Base-by-base conservation (phyloP, 2,797 vertebrate genomes). In the Alauda arvensis region DNA sequence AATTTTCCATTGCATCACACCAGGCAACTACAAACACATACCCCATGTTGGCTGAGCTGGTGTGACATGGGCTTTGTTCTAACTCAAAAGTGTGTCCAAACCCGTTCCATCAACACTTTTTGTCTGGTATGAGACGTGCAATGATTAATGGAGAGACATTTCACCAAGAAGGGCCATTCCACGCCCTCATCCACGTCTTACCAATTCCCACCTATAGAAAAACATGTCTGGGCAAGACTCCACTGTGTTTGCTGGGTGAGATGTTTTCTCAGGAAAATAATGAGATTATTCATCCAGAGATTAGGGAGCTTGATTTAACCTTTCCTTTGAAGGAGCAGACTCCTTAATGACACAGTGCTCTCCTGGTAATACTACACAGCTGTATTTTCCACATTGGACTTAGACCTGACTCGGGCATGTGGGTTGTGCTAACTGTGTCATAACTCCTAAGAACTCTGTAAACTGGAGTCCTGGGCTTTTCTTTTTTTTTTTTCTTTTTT, bases 281-380 rank as follows among this genome's bases (percentile, higher is more conserved):
- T 87, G 76, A 88, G 76, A 87, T 92, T 91, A 90, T 93, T 92
- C 88, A 91, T 53, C 39, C 46, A 69, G 74, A 94, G 84, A 92
- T 91, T 87, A 87, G 39, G 60, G 59, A 72, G 70, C 17, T 89
- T 62, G 76, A 62, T 72, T 93, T 91, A 93, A 83, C 68, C 63
- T 90, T 66, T 82, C 49, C 56, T 67, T 63, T 83, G 87, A 93
- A 81, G 85, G 74, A 82, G 70, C 46, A 83, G 63, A 26, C 43
- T 76, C 61, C 75, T 49, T 68, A 59, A 51, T 53, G 53, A 65
- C 15, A n/a, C 61, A 71, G 55, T 0, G 3, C 23, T 93, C 33
- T 72, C 31, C 63, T 43, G 49, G 63, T 3, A 15, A 43, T 61
- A 56, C 39, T 67, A 48, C 75, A 31, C 28, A 40, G 51, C 37